phyloP scores from a whole-genome alignment of 1,140 invertebrate species.

The Brachionus plicatilis region DNA sequence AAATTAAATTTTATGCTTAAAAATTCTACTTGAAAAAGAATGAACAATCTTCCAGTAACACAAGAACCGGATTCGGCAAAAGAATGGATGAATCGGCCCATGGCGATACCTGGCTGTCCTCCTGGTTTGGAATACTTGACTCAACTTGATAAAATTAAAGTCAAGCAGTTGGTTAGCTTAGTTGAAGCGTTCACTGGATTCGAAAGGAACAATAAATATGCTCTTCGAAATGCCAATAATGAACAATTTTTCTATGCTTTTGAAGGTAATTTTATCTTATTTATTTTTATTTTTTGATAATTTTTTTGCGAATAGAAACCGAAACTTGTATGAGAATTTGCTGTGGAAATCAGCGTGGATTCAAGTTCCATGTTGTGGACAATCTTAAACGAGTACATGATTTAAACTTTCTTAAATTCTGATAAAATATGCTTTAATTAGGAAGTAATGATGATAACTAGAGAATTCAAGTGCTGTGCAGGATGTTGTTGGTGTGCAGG shows the following conservation, averaged over 20 bases:
- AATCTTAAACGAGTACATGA: constrained; percentile 20
- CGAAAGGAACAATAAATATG: constrained; percentile 75
- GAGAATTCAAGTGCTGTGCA: constrained; percentile 50
- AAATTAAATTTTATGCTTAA: not conserved
- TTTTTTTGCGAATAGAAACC: constrained; percentile 59
- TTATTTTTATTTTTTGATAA: no score
- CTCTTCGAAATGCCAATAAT: constrained; percentile 49
- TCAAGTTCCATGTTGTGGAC: constrained; percentile 50
- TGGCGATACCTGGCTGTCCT: constrained; percentile 69
- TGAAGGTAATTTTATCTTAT: constrained; percentile 46
- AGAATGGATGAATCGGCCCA: constrained; percentile 69
- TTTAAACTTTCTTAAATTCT: not conserved
- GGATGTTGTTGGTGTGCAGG: constrained; percentile 16
- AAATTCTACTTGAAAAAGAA: not conserved
- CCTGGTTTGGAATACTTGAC: constrained; percentile 87
- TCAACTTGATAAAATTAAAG: constrained; percentile 76
- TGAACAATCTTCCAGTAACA: not conserved
- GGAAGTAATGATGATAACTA: constrained; percentile 47
- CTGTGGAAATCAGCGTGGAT: constrained; percentile 70
- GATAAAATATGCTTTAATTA: not conserved
- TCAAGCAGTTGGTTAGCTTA: constrained; percentile 79
- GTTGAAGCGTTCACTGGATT: constrained; percentile 59
- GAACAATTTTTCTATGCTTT: constrained; percentile 50
- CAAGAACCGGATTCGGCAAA: not conserved
- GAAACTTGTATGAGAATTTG: constrained; percentile 71